Evolutionary conservation across 2,797 vertebrate species (phyloP).

Genomic region (Aplochiton taeniatus): DNA sequence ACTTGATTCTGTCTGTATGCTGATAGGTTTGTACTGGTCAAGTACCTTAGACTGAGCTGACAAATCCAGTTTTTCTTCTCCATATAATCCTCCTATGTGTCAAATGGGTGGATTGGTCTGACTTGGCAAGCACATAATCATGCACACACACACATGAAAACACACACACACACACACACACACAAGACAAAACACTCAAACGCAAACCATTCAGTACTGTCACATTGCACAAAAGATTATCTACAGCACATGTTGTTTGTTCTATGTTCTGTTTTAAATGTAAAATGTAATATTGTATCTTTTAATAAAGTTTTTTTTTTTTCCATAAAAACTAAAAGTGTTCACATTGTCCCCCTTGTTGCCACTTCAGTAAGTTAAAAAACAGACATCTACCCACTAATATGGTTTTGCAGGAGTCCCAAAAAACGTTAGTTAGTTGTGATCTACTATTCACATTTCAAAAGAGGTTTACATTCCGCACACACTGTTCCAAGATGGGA

Average conservation of each 20-base stretch:
- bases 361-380: background rate
- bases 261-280: constrained; percentile 67
- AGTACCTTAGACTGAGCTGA: too few relatives aligned
- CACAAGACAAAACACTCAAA: background rate
- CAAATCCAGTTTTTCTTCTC: too few relatives aligned
- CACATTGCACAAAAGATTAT: constrained; percentile 71
- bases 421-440: too few relatives aligned
- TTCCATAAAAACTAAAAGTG: constrained; percentile 45
- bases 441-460: too few relatives aligned
- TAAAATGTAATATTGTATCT: constrained; percentile 73
- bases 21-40: too few relatives aligned
- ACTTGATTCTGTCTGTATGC: too few relatives aligned
- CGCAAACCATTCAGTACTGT: constrained; percentile 41
- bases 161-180: constrained; percentile 12
- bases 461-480: too few relatives aligned
- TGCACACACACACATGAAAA: background rate
- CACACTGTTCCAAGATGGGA: too few relatives aligned
- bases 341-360: background rate
- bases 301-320: constrained; percentile 67
- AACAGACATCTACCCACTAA: constrained; percentile 7
- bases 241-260: constrained; percentile 69
- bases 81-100: too few relatives aligned
- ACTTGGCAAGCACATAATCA: constrained; percentile 13
- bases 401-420: background rate
- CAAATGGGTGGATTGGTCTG: too few relatives aligned